Base-by-base conservation (phyloP, 2,797 vertebrate species). In the Scleropages formosus region DNA sequence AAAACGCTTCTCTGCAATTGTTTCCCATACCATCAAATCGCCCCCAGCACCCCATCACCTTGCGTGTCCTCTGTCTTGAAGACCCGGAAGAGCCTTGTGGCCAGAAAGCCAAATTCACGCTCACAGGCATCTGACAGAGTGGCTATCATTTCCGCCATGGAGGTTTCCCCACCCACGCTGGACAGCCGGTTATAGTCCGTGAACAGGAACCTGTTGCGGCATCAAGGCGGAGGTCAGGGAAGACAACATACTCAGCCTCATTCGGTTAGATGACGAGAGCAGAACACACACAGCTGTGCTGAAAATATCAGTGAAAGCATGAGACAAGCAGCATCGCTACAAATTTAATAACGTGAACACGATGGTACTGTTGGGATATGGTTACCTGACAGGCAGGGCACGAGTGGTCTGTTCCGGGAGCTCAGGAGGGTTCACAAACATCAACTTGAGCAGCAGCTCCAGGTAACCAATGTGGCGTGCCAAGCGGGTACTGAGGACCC, bases 121-220 rank as follows among this genome's bases (percentile, higher is more conserved):
- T 98, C 97, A 75, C 97, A 99, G 0, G 95, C 96, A 77, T 98
- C 97, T 0, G 96, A 98, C 68, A 99, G 94, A 0, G 96, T 98
- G 9, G 96, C 96, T 10, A 99, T 98, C 97, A 99, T 99, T 86
- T 98, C 97, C 0, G 97, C 97, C 95, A 98, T 89, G 0, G 96
- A 98, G 0, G 96, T 98, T 82, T 99, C 97, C 61, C 97, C 97
- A 2, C 96, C 96, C 1, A 98, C 95, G 44, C 96, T 98, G 69
- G 97, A 98, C 79, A 99, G 89, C 22, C 96, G 92, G 81, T 95
- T 98, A 85, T 99, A 98, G 84, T 99, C 96, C 0, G 97, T 99
- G 81, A 99, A 99, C 74, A 99, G 86, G 87, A 99, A 99, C 85
- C 97, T 98, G 84, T 44, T 69, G 56, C 4, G 59, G 12, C 22